A percentile compares a stretch with the other conserved stretches of the same genome.
These are phyloP conservation scores for Hetaerina americana DNA, from an alignment of 1,140 invertebrate species.

Conservation along the genomic window DNA sequence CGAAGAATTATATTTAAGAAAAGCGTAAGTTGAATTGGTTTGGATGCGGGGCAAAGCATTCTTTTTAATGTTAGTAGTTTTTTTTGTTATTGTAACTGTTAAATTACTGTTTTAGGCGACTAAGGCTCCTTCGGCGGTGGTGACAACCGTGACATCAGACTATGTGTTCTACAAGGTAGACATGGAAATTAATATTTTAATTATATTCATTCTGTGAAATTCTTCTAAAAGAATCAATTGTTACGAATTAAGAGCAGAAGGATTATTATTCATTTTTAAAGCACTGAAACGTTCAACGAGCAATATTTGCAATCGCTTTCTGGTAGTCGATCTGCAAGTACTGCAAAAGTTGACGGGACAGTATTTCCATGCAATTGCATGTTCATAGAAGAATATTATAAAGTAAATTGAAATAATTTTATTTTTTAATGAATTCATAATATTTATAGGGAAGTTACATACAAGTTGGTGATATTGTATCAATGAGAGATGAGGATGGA, in stretches of 20 bases:
- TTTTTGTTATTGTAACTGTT: slow-evolving; percentile 1
- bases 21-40: slow-evolving; percentile 31
- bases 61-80: not conserved
- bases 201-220: too few species aligned
- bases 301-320: not conserved
- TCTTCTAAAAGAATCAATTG: too few species aligned
- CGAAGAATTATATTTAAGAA: slow-evolving; percentile 69
- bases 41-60: not conserved
- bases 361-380: not conserved
- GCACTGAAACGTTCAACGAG: too few species aligned
- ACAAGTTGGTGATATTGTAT: slow-evolving; percentile 84
- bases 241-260: too few species aligned
- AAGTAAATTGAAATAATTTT: slow-evolving; percentile 12
- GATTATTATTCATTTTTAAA: too few species aligned
- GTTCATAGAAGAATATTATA: not conserved
- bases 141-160: slow-evolving; percentile 65
- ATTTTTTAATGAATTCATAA: slow-evolving; percentile 7
- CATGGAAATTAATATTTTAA: too few species aligned
- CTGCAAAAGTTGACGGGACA: not conserved
- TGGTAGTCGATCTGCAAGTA: slow-evolving; percentile 1
- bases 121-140: slow-evolving; percentile 64
- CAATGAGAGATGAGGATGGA: slow-evolving; percentile 61
- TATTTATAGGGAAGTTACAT: slow-evolving; percentile 57
- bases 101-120: slow-evolving; percentile 37
- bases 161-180: slow-evolving; percentile 70